Base-by-base conservation (phyloP, 2,113 vertebrate species). In the Chloebia gouldiae region DNA sequence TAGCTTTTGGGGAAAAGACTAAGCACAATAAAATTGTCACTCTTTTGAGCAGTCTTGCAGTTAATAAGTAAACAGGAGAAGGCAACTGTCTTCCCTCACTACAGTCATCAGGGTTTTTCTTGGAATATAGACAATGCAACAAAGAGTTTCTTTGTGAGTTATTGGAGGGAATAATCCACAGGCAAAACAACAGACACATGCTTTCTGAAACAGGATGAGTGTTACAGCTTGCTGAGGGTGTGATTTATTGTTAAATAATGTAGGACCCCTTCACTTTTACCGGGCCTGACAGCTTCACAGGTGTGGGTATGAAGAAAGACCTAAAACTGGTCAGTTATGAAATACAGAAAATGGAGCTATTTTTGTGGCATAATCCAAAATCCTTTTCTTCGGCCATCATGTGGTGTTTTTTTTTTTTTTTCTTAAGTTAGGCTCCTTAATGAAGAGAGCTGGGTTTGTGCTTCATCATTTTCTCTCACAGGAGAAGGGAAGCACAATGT, bases 271-370 rank as follows among this genome's bases (percentile, higher is more conserved):
- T 96, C 45, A 35, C 88, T 97, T 97, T 95, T 95, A 94, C 91
- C 96, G 83, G 91, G 86, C 94, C 95, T 90, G 97, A 96, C 93
- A 96, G 64, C 94, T 97, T 97, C 92, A 87, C 78, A 84, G 94
- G 75, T 75, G 44, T 90, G 90, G 90, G 90, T 95, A 95, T 81
- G 95, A 97, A 97, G 96, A 93, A 89, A 88, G 95, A 92, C 90
- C 94, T 94, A 86, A 97, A 97, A 96, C 69, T 7, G 20, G 71
- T 89, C 33, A 76, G 89, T 95, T 97, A 94, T 90, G 92, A 90
- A 97, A 96, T 95, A 92, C 85, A 90, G 96, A 96, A 97, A 96
- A 97, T 82, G 88, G 93, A 97, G 93, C 86, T 95, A 96, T 97
- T 96, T 97, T 94, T 53, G 60, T 85, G 84, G 73, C 88, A 89